phyloP scores from a whole-genome alignment of 1,140 invertebrate genomes.

The Arctopsyche grandis region DNA sequence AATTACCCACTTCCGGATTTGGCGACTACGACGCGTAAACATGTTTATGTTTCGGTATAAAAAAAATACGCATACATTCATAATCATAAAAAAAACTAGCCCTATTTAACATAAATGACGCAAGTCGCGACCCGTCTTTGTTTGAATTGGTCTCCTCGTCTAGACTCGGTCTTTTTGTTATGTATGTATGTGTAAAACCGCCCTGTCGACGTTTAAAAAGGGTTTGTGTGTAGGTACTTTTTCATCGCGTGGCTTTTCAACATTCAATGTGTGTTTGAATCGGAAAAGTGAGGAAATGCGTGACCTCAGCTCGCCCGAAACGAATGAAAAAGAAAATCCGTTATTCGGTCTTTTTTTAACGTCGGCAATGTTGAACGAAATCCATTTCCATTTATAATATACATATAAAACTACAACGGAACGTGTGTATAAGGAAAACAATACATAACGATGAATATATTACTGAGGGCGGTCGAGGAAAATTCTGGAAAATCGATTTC shows the following conservation, averaged over 20 bases:
- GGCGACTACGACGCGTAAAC: no score
- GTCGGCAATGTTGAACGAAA: not conserved
- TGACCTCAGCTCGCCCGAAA: slow-evolving; percentile 15
- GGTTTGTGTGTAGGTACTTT: not conserved
- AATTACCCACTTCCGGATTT: no score
- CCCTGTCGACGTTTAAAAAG: not conserved
- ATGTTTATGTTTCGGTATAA: no score
- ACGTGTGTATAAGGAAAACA: no score
- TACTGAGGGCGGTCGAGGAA: no score
- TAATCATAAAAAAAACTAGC: not conserved
- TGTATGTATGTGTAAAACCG: not conserved
- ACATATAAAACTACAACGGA: no score
- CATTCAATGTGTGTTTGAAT: not conserved
- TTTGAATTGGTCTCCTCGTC: not conserved
- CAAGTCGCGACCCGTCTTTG: slow-evolving; percentile 19
- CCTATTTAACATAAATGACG: not conserved
- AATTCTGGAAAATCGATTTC: no score
- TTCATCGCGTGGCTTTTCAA: not conserved
- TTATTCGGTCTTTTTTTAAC: not conserved
- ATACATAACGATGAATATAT: no score
- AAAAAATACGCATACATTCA: no score
- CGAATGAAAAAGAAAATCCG: slow-evolving; percentile 1
- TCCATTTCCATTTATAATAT: not conserved
- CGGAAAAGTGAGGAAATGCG: slow-evolving; percentile 29
- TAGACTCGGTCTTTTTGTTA: slow-evolving; percentile 11